Evolutionary conservation across 2,888 invertebrate species (phyloP).

Genomic region (Rutpela maculata): DNA sequence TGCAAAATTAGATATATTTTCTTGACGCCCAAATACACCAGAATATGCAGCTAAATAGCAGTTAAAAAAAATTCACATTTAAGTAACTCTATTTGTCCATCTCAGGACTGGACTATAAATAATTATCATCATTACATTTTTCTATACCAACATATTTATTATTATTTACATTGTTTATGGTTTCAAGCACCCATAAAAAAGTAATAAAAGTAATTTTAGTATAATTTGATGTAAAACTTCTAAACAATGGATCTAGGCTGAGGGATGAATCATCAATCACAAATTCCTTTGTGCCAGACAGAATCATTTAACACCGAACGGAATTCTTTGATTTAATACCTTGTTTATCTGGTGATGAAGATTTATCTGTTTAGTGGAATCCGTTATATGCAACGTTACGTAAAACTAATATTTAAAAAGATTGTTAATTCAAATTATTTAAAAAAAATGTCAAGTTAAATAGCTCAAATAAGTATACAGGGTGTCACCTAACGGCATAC

Average conservation of each 20-base stretch:
- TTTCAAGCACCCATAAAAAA: conserved; percentile 6
- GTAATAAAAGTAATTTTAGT: conserved; percentile 2
- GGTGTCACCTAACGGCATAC: too few species aligned
- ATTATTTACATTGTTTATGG: neutral
- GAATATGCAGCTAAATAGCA: too few species aligned
- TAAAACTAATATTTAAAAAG: neutral
- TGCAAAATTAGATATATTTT: too few species aligned
- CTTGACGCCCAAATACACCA: too few species aligned
- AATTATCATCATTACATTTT: neutral
- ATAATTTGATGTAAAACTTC: conserved; percentile 10
- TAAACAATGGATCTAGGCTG: conserved; percentile 19
- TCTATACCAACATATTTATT: neutral
- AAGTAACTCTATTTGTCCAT: too few species aligned
- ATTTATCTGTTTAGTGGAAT: neutral
- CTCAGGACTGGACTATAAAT: too few species aligned
- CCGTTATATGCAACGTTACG: neutral
- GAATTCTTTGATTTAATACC: conserved; percentile 5
- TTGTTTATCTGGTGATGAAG: conserved; percentile 10
- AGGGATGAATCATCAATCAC: conserved; percentile 36
- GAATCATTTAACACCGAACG: conserved; percentile 11
- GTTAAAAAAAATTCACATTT: too few species aligned
- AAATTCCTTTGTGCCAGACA: conserved; percentile 19
- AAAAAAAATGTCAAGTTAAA: neutral
- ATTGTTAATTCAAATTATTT: neutral
- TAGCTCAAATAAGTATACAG: too few species aligned